Percentiles rank a stretch among this genome's conserved stretches.
These are phyloP conservation scores for Sebastes elongatus DNA, from an alignment of 2,797 vertebrate genomes.

Conservation along the genomic window DNA sequence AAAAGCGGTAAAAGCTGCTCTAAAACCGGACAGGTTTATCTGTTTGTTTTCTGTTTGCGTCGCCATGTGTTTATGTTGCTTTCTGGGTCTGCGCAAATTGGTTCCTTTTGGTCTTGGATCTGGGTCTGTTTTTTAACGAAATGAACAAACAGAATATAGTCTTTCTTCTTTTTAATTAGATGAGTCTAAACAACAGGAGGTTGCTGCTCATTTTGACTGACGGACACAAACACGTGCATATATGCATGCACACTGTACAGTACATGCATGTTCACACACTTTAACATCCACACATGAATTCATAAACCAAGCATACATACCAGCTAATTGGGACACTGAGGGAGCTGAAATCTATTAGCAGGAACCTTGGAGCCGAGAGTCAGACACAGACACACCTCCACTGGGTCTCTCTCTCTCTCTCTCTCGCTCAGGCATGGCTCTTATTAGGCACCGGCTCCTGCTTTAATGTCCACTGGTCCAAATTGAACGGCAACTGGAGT, in stretches of 20 bases:
- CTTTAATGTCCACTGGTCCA: constrained; percentile 85
- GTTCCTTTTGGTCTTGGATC: constrained; percentile 36
- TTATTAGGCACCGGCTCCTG: constrained; percentile 83
- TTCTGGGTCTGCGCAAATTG: constrained; percentile 22
- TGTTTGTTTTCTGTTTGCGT: constrained; percentile 69
- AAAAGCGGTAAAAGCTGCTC: constrained; percentile 76
- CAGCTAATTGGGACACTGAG: constrained; percentile 81
- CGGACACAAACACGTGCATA: background rate
- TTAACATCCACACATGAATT: constrained; percentile 63
- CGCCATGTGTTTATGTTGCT: constrained; percentile 53
- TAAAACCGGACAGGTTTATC: constrained; percentile 77
- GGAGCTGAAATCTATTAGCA: constrained; percentile 85
- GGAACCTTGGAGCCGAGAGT: constrained; percentile 71
- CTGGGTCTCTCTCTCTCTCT: constrained; percentile 43
- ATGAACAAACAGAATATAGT: background rate
- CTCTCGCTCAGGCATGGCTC: constrained; percentile 79
- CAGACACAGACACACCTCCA: constrained; percentile 77
- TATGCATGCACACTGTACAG: background rate
- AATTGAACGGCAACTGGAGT: constrained; percentile 83
- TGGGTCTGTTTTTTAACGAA: background rate
- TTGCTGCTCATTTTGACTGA: background rate
- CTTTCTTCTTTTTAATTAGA: constrained; percentile 21
- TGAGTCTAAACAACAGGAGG: constrained; percentile 15
- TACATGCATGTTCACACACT: constrained; percentile 43
- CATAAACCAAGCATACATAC: constrained; percentile 65